Percentiles rank a stretch among this genome's conserved stretches.
Evolutionary conservation across 2,113 vertebrate genomes (phyloP).

Genomic region (Leiothrix lutea): DNA sequence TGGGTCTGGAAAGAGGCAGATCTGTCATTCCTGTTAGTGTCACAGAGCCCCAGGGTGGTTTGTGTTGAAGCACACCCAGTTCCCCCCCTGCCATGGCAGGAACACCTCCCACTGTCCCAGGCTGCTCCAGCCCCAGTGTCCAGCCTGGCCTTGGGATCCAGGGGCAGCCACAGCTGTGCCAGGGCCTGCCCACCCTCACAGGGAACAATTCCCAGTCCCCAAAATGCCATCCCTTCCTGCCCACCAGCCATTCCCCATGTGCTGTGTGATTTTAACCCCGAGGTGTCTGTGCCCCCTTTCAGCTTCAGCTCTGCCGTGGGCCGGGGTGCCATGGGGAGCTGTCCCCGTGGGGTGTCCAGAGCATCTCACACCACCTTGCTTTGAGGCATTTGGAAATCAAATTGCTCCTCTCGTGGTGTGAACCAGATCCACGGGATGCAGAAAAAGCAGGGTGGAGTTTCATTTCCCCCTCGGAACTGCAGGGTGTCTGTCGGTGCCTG

Average conservation of each 20-base stretch:
- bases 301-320: neutral
- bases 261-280: no score
- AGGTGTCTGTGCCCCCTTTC: neutral
- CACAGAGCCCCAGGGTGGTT: rapidly evolving
- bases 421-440: neutral
- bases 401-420: neutral
- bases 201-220: neutral
- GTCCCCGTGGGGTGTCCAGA: rapidly evolving
- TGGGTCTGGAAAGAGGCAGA: neutral
- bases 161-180: neutral
- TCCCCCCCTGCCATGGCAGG: neutral
- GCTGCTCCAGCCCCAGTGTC: neutral
- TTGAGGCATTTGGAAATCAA: neutral
- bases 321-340: neutral
- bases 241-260: neutral
- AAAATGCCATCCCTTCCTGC: rapidly evolving
- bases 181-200: neutral
- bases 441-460: neutral
- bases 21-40: neutral
- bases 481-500: neutral
- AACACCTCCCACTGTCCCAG: neutral
- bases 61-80: rapidly evolving
- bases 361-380: neutral
- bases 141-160: neutral
- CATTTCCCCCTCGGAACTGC: neutral